Evolutionary conservation across 2,113 vertebrate genomes (phyloP), one percentile per base, ranked within the genome.

Genomic region (Neomonachus schauinslandi): DNA sequence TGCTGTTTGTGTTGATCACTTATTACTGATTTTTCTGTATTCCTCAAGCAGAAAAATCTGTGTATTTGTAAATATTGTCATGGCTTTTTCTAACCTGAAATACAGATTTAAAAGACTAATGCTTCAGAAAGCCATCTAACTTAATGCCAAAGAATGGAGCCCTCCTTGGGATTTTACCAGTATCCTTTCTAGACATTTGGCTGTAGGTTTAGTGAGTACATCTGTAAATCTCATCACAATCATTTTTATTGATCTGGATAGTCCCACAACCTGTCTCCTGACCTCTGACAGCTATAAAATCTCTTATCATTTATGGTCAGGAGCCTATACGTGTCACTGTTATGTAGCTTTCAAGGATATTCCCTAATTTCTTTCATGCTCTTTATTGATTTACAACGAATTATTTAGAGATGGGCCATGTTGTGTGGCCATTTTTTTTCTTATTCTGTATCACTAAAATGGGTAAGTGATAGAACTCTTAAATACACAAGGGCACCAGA

Each of bases 11-110:
- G 1, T 33, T 86, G 67, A 46, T 67, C 57, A 63, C 49, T 72
- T 61, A 51, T 82, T 76, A 61, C 26, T 85, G 59, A 71, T 65
- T 85, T 85, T 72, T 63, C 33, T 55, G 13, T 28, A 49, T 89
- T 83, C 51, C 7, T 86, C 76, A 86, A 85, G 82, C 76, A 94
- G 72, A 95, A 86, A 80, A 59, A 65, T 67, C 4, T 81, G 12
- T 67, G 31, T 82, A 3, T 94, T 97, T 87, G 42, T n/a, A 77
- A 94, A 93, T 63, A 82, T 88, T 86, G 77, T 91, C 77, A 53
- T 12, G 8, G 36, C 83, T 94, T 42, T 94, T 91, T 96, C 85
- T 95, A 49, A 21, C 51, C 79, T 91, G 59, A 82, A 84, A 59
- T 83, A 28, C 26, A 93, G 85, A 8, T 87, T 83, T 39, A 72